Evolutionary conservation across 2,888 invertebrate genomes (phyloP), one percentile per base, ranked within the genome.

Genomic region (Pyrgus malvae): DNA sequence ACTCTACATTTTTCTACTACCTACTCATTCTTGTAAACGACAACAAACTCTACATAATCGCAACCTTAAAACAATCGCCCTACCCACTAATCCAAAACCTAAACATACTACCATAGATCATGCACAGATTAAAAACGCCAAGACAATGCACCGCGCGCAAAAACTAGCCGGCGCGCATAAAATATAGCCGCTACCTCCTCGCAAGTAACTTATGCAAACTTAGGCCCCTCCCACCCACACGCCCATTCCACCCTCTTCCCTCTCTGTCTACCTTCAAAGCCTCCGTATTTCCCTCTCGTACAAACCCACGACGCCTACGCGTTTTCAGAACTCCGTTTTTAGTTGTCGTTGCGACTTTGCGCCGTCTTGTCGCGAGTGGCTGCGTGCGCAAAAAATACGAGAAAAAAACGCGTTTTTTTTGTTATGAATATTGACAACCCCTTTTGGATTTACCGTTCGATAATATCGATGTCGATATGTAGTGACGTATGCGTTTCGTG

Each of bases 111-210:
- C 80, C 73, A 81, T 79, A 81, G 79, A 72, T 72, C 72, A 76
- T 73, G 71, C 64, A 65, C 48, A 51, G 31, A 48, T 17, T 51
- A 65, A 70, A 72, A 77, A 83, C 78, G 62, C 59, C 60, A 72
- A 86, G 86, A 87, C 88, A 86, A 85, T 88, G 86, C 85, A 83
- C 80, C 70, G 65, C 38, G 6, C 41, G 72, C 83, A 88, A 88
- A 88, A 85, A 81, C 62, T 60, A 27, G 62, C 59, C 62, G 67
- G 66, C 70, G 68, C 66, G 70, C 70, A 78, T 81, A 83, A 84
- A 78, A 80, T 80, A 87, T 80, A 65, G 68, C 65, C 57, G 64
- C 63, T 35, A 17, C 38, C 25, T 40, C 14, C 21, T 37, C 48
- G 63, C 64, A 60, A 59, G 58, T 57, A 71, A 75, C 73, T 84